phyloP scores from a whole-genome alignment of 2,888 invertebrate genomes.

The Hydroisotoma schaefferi region DNA sequence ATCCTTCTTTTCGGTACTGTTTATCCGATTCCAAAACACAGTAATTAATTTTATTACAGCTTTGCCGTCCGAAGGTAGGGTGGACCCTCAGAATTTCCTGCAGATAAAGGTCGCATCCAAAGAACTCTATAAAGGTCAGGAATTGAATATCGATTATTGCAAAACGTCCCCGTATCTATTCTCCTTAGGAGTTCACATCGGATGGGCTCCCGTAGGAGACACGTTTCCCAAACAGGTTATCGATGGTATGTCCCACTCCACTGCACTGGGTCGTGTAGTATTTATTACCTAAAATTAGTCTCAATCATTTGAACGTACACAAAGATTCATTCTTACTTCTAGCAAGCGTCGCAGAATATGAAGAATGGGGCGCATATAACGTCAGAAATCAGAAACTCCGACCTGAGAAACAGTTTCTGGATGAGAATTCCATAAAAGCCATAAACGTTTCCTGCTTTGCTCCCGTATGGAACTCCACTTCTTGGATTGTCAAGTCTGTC shows the following conservation, averaged over 20 bases:
- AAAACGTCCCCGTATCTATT: background rate
- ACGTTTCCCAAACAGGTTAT: background rate
- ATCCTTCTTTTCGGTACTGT: no score
- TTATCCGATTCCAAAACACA: no score
- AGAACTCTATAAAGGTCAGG: constrained; percentile 3
- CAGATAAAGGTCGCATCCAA: background rate
- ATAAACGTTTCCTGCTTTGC: background rate
- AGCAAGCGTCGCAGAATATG: no score
- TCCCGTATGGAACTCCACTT: constrained; percentile 9
- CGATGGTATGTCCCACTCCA: background rate
- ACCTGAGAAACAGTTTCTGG: background rate
- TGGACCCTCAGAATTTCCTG: background rate
- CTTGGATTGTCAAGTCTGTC: background rate
- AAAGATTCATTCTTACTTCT: no score
- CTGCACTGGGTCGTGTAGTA: no score
- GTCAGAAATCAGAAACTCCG: no score
- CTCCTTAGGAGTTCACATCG: background rate
- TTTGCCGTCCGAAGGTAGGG: background rate
- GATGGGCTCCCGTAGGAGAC: background rate
- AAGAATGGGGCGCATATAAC: no score
- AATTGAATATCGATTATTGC: background rate
- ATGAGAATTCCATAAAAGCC: background rate
- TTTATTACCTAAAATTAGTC: no score
- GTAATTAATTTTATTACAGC: no score
- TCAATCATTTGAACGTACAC: no score